phyloP scores from a whole-genome alignment of 2,113 vertebrate species.

The Montifringilla adamsi region DNA sequence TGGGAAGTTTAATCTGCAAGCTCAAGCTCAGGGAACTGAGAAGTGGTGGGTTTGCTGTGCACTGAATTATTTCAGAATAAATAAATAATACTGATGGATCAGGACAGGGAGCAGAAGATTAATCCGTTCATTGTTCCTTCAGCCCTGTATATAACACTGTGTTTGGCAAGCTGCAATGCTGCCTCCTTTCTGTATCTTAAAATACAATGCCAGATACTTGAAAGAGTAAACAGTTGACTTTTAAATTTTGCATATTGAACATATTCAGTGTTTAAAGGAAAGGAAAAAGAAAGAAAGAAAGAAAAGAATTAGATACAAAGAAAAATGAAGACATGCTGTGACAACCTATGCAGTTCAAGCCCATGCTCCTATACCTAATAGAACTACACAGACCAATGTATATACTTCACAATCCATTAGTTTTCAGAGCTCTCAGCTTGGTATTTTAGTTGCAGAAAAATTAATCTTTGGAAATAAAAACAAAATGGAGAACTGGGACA shows the following conservation, averaged over 20 bases:
- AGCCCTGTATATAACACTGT: neutral
- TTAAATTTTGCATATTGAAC: neutral
- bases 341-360: neutral
- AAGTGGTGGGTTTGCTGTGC: neutral
- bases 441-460: neutral
- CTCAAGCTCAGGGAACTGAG: neutral
- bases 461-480: neutral
- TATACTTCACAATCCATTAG: neutral
- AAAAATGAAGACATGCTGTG: neutral
- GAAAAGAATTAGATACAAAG: neutral
- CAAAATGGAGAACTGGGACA: neutral
- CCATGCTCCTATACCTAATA: neutral
- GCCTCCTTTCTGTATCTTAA: neutral
- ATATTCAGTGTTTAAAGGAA: neutral
- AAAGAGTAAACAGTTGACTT: neutral
- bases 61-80: constrained; percentile 7
- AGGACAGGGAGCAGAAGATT: constrained; percentile 7
- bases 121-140: neutral
- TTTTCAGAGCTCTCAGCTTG: neutral
- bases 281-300: neutral
- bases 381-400: neutral
- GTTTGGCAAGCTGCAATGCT: neutral
- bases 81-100: constrained; percentile 3
- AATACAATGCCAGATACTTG: neutral
- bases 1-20: neutral